A percentile compares a stretch with the other conserved stretches of the same genome.
These are phyloP conservation scores for Calephelis virginiensis DNA, from an alignment of 1,140 invertebrate genomes.

Conservation along the genomic window DNA sequence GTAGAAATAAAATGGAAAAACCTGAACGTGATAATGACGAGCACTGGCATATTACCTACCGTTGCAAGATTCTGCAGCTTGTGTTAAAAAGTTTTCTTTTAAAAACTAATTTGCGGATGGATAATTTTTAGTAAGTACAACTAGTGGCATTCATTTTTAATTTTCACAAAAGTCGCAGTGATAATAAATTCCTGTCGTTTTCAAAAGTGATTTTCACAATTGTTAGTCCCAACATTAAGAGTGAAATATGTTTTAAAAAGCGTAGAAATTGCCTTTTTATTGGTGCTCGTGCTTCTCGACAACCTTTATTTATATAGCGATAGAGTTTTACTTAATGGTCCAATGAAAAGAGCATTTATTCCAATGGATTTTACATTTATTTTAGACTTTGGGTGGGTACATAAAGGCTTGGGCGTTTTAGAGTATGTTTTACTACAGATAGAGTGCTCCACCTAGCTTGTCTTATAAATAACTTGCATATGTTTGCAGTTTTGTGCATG, in stretches of 20 bases:
- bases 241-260: slow-evolving; percentile 17
- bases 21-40: no score
- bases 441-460: no score
- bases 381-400: slow-evolving; percentile 1
- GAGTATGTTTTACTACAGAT: neutral
- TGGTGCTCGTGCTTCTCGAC: neutral
- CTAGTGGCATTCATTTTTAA: neutral
- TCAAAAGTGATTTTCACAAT: slow-evolving; percentile 16
- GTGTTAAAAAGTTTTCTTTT: no score
- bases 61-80: no score
- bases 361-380: slow-evolving; percentile 12
- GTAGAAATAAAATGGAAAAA: no score
- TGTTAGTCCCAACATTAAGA: slow-evolving; percentile 14
- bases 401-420: slow-evolving; percentile 1
- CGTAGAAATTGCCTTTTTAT: slow-evolving; percentile 17
- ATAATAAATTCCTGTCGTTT: neutral
- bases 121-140: no score
- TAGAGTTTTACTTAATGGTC: slow-evolving; percentile 3
- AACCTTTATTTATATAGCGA: slow-evolving; percentile 10
- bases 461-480: no score
- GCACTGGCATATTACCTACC: no score
- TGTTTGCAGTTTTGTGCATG: no score
- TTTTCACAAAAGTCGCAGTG: slow-evolving; percentile 5
- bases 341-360: slow-evolving; percentile 9
- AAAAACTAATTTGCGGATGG: no score